These are phyloP conservation scores for Philereme transversata DNA, from an alignment of 2,888 invertebrate genomes.

Conservation along the genomic window DNA sequence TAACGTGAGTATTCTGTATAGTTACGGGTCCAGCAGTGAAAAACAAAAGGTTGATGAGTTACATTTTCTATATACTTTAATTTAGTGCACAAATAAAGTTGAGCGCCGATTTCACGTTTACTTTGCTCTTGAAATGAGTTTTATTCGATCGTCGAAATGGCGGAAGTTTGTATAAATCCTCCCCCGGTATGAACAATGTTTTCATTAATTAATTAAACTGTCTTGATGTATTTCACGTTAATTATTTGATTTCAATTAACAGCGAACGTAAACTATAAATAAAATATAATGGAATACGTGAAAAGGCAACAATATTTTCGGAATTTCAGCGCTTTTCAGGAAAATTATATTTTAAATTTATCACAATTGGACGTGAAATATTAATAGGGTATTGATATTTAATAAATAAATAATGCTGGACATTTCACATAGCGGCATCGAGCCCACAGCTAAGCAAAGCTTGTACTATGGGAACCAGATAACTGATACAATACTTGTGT, in stretches of 20 bases:
- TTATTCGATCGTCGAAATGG: slow-evolving; percentile 36
- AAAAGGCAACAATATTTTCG: slow-evolving; percentile 3
- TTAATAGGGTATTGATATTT: no score
- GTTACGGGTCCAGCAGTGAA: slow-evolving; percentile 2
- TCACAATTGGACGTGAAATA: no score
- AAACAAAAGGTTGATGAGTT: slow-evolving; percentile 18
- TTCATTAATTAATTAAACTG: slow-evolving; percentile 46
- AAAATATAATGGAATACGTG: slow-evolving; percentile 21
- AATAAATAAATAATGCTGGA: no score
- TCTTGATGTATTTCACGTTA: slow-evolving; percentile 36
- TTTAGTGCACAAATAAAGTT: slow-evolving; percentile 36
- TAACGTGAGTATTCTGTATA: no score
- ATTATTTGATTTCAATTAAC: slow-evolving; percentile 44
- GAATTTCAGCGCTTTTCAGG: no score
- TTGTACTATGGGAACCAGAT: no score
- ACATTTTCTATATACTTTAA: slow-evolving; percentile 31
- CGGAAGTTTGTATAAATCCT: slow-evolving; percentile 40
- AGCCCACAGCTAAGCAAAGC: no score
- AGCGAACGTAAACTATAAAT: slow-evolving; percentile 30
- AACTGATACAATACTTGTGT: no score
- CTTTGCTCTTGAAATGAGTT: slow-evolving; percentile 38
- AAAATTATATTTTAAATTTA: no score
- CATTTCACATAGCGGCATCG: no score
- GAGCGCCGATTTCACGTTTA: slow-evolving; percentile 38
- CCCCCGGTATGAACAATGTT: slow-evolving; percentile 40